Conservation (phyloP, 2,113 vertebrate genomes). For the Phylloscopus trochiloides region DNA sequence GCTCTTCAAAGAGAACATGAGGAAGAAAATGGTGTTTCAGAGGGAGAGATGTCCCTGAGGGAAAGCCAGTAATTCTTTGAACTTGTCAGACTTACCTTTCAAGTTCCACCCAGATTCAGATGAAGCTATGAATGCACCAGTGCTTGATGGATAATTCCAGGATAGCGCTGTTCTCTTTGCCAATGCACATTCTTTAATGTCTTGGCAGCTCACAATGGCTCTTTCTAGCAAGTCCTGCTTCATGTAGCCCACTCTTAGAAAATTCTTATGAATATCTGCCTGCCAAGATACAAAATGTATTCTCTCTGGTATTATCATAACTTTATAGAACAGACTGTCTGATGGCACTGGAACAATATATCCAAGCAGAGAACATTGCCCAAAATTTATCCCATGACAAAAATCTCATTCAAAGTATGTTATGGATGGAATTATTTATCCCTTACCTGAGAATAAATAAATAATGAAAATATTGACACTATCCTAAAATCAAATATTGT, state of each 20-base stretch:
- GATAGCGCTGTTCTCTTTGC: not conserved
- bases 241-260: not conserved
- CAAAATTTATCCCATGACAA: not conserved
- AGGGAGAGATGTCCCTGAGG: not conserved
- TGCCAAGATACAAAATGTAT: not conserved
- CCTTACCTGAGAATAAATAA: not conserved
- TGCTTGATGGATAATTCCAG: slow-evolving; percentile 21
- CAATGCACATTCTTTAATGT: not conserved
- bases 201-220: not conserved
- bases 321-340: not conserved
- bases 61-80: slow-evolving; percentile 1
- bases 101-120: not conserved
- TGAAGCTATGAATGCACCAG: not conserved
- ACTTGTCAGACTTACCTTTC: not conserved
- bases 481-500: not conserved
- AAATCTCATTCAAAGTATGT: not conserved
- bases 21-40: not conserved
- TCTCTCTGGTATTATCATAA: not conserved
- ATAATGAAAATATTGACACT: not conserved
- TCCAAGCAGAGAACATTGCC: not conserved
- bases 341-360: not conserved
- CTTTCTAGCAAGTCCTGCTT: not conserved
- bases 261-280: not conserved
- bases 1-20: not conserved
- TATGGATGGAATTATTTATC: not conserved